Evolutionary conservation across 2,797 vertebrate species (phyloP), one percentile per base, ranked within the genome.

Genomic region (Coreius guichenoti): DNA sequence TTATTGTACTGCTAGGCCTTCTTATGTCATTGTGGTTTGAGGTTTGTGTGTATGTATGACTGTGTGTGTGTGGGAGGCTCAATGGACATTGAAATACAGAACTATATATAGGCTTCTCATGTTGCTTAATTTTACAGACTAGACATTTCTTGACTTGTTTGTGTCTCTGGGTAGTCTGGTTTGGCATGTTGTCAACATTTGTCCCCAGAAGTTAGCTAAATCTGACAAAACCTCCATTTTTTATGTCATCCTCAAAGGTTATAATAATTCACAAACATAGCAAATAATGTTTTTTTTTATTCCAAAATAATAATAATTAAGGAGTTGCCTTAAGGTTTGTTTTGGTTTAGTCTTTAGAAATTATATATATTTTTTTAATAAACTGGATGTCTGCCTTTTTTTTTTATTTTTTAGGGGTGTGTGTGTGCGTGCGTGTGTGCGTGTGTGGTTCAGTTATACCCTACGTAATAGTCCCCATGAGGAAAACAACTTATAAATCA

Each of bases 1-100:
- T 84, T 76, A 43, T 45, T 39, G 67, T 84, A 31, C 49, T 12
- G 31, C 61, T 76, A n/a, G 63, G 23, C 61, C 63, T 72, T 39
- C 45, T 82, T 68, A 85, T 89, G 89, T 73, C 63, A 47, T 73
- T 67, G 83, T 88, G 89, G 79, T 82, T 89, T 85, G 78, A 69
- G 82, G 26, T 86, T 75, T 79, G 69, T 82, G 78, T 67, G 72
- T 12, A 0, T 26, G 19, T 26, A 49, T 72, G 67, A 56, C 19
- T 67, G 21, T 68, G 67, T 56, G 23, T 75, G 77, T 84, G 87
- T 75, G 80, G 88, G 85, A 26, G 85, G 65, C 81, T 88, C n/a
- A 58, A 33, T 74, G 83, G 69, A 67, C 76, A 45, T 84, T 76
- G 13, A 80, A 75, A 67, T 80, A 69, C 49, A 86, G 75, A 72